Evolutionary conservation across 2,888 invertebrate genomes (phyloP).

Genomic region (Stenchaetothrips biformis): DNA sequence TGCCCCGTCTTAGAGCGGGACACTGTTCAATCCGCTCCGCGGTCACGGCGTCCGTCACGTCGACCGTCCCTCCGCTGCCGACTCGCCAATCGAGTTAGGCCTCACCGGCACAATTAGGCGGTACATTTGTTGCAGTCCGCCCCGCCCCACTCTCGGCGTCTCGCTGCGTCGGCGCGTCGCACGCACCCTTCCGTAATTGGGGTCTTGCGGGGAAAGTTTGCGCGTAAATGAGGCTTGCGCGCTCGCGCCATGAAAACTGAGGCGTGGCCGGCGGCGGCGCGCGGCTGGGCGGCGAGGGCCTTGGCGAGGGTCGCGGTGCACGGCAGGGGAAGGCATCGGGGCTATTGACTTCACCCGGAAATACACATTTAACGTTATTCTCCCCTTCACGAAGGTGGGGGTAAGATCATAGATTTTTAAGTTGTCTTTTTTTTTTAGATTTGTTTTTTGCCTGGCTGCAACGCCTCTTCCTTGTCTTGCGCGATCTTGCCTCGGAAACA

Average conservation of each 20-base stretch:
- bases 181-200: slow-evolving; percentile 15
- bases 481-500: no score
- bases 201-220: slow-evolving; percentile 20
- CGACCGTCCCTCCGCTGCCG: background rate
- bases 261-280: background rate
- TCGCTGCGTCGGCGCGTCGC: background rate
- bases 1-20: background rate
- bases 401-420: background rate
- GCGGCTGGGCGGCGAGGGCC: background rate
- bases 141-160: background rate
- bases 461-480: no score
- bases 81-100: background rate
- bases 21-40: background rate
- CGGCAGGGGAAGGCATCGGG: background rate
- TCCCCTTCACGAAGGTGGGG: background rate
- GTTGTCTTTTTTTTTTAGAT: no score
- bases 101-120: background rate
- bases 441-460: no score
- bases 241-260: background rate
- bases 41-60: no score
- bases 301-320: no score
- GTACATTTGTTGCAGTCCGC: background rate
- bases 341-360: background rate
- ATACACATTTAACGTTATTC: background rate
- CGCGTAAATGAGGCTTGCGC: slow-evolving; percentile 6